These are phyloP conservation scores for Oxystoma pomonae DNA, from an alignment of 2,888 invertebrate species.

Conservation along the genomic window DNA sequence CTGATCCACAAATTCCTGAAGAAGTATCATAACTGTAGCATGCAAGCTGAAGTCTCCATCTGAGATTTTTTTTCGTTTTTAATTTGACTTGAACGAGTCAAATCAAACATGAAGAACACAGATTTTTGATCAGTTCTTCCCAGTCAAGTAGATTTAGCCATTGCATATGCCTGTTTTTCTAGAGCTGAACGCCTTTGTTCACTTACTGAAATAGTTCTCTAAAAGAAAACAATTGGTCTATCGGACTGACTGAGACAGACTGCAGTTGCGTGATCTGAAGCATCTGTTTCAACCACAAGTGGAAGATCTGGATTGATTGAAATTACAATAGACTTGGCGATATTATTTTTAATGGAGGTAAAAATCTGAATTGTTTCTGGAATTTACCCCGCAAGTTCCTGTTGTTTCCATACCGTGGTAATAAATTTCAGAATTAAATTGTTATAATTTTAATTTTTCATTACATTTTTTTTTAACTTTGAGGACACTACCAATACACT, in stretches of 20 bases:
- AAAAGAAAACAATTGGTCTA: slow-evolving; percentile 7
- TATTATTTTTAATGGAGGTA: neutral
- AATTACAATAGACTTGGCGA: neutral
- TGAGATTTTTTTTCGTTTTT: neutral
- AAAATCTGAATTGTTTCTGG: neutral
- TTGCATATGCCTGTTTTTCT: slow-evolving; percentile 7
- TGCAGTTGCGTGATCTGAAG: neutral
- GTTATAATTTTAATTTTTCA: neutral
- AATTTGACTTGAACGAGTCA: slow-evolving; percentile 1
- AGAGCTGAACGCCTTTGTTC: neutral
- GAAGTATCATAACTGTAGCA: neutral
- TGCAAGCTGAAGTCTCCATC: neutral
- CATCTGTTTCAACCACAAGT: neutral
- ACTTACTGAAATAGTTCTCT: slow-evolving; percentile 3
- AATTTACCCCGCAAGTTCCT: too few species aligned
- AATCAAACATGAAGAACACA: neutral
- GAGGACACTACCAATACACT: too few species aligned
- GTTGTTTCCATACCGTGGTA: too few species aligned
- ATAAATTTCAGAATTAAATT: neutral
- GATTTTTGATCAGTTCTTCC: slow-evolving; percentile 2
- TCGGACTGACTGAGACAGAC: slow-evolving; percentile 3
- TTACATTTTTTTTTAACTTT: neutral
- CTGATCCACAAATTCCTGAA: too few species aligned
- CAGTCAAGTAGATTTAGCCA: slow-evolving; percentile 1
- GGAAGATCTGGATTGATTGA: neutral